Conservation (phyloP, 2,797 vertebrate genomes). For the Chrysocyon brachyurus region DNA sequence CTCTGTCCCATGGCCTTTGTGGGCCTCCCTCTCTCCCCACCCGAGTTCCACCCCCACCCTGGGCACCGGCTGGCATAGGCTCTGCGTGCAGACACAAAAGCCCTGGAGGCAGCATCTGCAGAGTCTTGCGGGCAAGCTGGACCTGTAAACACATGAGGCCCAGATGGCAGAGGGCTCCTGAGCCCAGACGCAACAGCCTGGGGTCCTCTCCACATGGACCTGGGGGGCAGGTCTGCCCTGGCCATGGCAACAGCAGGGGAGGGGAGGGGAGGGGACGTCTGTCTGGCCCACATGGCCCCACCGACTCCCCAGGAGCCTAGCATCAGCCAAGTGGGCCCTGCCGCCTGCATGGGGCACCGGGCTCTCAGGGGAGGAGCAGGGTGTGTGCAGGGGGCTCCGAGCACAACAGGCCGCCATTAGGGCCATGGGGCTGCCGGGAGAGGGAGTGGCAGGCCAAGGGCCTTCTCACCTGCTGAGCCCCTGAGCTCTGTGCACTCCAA, state of each 20-base stretch:
- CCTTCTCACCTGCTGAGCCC: not conserved
- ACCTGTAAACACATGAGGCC: not conserved
- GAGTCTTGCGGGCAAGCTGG: not conserved
- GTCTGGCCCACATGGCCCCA: not conserved
- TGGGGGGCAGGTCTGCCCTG: not conserved
- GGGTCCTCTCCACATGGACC: not conserved
- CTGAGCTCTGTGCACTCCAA: not conserved
- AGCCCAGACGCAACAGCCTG: not conserved
- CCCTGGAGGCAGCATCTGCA: not conserved
- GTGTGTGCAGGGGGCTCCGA: not conserved
- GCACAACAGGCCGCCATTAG: accelerated
- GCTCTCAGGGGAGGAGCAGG: not conserved
- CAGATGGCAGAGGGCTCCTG: not conserved
- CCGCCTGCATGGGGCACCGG: too few relatives aligned
- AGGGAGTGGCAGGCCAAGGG: not conserved
- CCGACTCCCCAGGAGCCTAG: not conserved
- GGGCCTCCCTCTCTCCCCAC: not conserved
- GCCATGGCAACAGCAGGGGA: not conserved
- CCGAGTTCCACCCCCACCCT: accelerated
- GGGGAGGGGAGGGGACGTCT: not conserved
- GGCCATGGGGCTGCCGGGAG: not conserved
- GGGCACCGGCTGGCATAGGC: not conserved
- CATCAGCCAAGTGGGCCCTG: too few relatives aligned
- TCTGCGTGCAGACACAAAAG: not conserved
- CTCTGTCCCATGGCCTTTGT: not conserved